Conservation (phyloP, 2,797 vertebrate genomes). For the Tauraco hartlaubi region DNA sequence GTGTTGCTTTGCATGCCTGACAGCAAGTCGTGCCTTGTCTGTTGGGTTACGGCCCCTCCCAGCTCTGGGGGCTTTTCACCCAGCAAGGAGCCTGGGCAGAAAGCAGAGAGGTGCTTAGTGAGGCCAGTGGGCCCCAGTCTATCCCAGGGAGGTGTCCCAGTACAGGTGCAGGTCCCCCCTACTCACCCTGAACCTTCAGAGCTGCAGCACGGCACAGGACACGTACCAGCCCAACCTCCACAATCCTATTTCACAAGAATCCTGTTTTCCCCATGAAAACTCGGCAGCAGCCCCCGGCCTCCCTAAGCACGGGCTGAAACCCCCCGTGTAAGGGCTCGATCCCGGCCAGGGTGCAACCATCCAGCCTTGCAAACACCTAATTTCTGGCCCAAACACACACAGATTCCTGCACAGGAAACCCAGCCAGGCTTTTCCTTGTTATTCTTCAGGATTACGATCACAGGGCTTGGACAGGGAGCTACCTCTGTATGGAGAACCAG, state of each 20-base stretch:
- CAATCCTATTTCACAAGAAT: background rate
- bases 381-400: background rate
- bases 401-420: background rate
- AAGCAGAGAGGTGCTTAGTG: background rate
- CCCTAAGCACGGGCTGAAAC: fast-evolving
- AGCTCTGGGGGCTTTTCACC: background rate
- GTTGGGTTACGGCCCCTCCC: conserved; percentile 26
- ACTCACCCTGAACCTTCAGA: background rate
- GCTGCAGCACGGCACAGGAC: background rate
- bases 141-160: background rate
- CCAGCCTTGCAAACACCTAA: background rate
- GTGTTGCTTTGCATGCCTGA: conserved; percentile 63
- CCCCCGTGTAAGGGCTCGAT: background rate
- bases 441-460: background rate
- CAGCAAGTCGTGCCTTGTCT: conserved; percentile 66
- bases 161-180: background rate
- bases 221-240: background rate
- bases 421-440: background rate
- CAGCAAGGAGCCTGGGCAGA: background rate
- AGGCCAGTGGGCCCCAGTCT: background rate
- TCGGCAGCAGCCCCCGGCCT: fast-evolving
- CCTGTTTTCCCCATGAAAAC: background rate
- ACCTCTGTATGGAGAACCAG: background rate
- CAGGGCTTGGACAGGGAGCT: background rate
- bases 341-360: background rate